These are phyloP conservation scores for Sebastes kiyomatsui DNA, from an alignment of 2,797 vertebrate genomes.

Conservation along the genomic window DNA sequence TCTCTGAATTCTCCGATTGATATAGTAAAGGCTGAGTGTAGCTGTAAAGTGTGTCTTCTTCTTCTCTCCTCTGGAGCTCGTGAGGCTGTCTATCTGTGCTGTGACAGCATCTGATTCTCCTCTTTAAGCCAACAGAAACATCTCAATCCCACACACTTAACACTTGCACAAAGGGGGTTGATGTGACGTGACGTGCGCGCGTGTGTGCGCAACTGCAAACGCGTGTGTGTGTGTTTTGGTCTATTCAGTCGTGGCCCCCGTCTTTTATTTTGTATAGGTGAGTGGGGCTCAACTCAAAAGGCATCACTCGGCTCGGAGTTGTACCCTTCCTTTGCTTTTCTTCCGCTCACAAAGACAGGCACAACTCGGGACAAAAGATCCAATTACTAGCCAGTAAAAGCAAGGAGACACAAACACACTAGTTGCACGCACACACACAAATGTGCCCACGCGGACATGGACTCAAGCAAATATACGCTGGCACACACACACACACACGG, in stretches of 20 bases:
- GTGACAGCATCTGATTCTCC: conserved; percentile 73
- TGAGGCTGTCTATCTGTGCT: conserved; percentile 64
- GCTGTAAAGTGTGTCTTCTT: conserved; percentile 53
- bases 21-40: conserved; percentile 64
- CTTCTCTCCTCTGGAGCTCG: conserved; percentile 35
- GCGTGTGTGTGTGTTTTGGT: conserved; percentile 27
- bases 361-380: conserved; percentile 82
- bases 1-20: conserved; percentile 70
- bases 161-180: conserved; percentile 71
- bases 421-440: conserved; percentile 40
- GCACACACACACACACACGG: neutral
- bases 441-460: conserved; percentile 65
- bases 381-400: conserved; percentile 80
- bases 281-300: conserved; percentile 78
- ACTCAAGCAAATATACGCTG: conserved; percentile 52
- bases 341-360: conserved; percentile 73
- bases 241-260: conserved; percentile 62
- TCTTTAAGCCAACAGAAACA: conserved; percentile 77
- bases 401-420: conserved; percentile 73
- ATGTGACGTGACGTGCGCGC: conserved; percentile 45
- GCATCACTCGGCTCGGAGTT: conserved; percentile 74
- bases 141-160: conserved; percentile 81
- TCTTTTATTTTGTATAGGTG: conserved; percentile 72
- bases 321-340: conserved; percentile 75
- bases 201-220: conserved; percentile 15